A percentile compares a stretch with the other conserved stretches of the same genome.
These are phyloP conservation scores for Diarsia rubi DNA, from an alignment of 2,888 invertebrate species.

Conservation along the genomic window DNA sequence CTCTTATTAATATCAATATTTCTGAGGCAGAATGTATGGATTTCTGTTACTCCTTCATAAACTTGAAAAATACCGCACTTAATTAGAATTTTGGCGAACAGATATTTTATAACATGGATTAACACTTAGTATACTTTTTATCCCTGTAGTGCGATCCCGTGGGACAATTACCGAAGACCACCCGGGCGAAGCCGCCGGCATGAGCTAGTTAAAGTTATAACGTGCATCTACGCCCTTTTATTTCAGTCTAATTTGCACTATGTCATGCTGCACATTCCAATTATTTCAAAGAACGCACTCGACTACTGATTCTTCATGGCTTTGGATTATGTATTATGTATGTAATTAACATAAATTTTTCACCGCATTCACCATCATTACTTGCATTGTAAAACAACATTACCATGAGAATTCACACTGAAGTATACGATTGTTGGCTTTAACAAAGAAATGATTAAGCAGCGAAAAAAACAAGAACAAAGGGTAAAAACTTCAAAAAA, in stretches of 20 bases:
- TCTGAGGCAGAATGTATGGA: background rate
- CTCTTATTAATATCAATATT: background rate
- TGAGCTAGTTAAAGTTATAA: background rate
- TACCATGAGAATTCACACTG: background rate
- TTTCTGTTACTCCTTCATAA: background rate
- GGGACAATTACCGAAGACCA: background rate
- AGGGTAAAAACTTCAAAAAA: background rate
- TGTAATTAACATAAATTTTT: constrained; percentile 22
- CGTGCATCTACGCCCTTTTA: constrained; percentile 2
- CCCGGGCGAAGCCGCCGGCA: background rate
- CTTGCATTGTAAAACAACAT: constrained; percentile 4
- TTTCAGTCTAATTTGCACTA: constrained; percentile 1
- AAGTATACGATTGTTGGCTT: background rate
- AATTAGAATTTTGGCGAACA: background rate
- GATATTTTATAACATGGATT: background rate
- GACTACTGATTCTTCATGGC: constrained; percentile 26
- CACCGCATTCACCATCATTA: constrained; percentile 10
- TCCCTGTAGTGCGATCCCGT: background rate
- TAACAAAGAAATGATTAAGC: constrained; percentile 17
- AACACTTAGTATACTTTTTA: background rate
- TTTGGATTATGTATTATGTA: constrained; percentile 5
- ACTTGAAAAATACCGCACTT: background rate
- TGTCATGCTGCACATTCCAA: constrained; percentile 24
- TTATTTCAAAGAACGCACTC: constrained; percentile 6
- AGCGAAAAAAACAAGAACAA: background rate